phyloP scores from a whole-genome alignment of 2,113 vertebrate genomes.

The Caranx melampygus region DNA sequence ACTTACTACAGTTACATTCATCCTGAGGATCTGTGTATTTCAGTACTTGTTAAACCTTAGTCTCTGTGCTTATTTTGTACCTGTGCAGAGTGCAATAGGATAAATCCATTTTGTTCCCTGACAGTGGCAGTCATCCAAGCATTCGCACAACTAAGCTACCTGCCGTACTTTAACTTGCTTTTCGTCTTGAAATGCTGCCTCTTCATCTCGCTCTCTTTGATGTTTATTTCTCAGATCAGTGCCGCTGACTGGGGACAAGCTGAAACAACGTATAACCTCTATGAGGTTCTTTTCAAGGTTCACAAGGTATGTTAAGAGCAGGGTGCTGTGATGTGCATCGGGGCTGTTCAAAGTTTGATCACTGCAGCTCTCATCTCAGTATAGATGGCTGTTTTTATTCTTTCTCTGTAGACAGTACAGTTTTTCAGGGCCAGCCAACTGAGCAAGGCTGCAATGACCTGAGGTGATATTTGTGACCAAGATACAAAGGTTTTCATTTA shows the following conservation, averaged over 20 bases:
- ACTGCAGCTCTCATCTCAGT: conserved; percentile 22
- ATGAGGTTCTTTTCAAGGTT: conserved; percentile 97
- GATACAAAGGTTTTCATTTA: conserved; percentile 2
- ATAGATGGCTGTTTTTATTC: not conserved
- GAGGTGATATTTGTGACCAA: not conserved
- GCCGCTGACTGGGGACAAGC: conserved; percentile 90
- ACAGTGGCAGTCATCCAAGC: conserved; percentile 23
- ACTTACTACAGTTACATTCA: not conserved
- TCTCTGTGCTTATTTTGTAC: conserved; percentile 1
- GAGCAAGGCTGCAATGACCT: not conserved
- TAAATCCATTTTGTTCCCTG: conserved; percentile 24
- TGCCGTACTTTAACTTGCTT: conserved; percentile 41
- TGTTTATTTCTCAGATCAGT: conserved; percentile 84
- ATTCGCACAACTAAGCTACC: conserved; percentile 11
- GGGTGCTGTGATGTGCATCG: conserved; percentile 24
- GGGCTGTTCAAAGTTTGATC: conserved; percentile 30
- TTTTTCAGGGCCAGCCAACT: conserved; percentile 11
- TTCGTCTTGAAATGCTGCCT: conserved; percentile 25
- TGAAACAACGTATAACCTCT: conserved; percentile 93
- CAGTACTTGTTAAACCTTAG: not conserved
- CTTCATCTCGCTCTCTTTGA: conserved; percentile 40
- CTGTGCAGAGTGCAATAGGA: not conserved
- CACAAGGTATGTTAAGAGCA: conserved; percentile 88
- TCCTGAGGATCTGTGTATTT: not conserved
- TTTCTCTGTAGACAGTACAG: not conserved